Evolutionary conservation across 2,888 invertebrate genomes (phyloP).

Genomic region (Strigamia crassipes): DNA sequence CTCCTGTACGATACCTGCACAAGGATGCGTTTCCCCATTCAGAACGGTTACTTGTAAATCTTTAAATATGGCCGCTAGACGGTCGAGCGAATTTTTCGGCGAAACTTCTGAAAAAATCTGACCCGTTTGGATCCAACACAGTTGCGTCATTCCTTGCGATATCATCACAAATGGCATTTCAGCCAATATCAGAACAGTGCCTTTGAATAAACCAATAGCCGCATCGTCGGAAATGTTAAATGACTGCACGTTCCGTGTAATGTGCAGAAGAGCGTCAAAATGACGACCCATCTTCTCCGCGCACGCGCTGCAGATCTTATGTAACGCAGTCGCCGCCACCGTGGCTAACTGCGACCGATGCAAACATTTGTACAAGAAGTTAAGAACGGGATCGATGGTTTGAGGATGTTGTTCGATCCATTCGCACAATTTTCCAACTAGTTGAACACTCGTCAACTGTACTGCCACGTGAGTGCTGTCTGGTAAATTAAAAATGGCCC

Average conservation of each 20-base stretch:
- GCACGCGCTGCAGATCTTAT: conserved; percentile 83
- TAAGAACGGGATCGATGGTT: conserved; percentile 78
- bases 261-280: conserved; percentile 72
- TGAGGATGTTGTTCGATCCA: conserved; percentile 90
- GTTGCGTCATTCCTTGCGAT: conserved; percentile 71
- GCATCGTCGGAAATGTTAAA: conserved; percentile 82
- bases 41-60: conserved; percentile 55
- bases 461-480: conserved; percentile 82
- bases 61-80: conserved; percentile 81
- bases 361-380: conserved; percentile 75
- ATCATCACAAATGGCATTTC: conserved; percentile 55
- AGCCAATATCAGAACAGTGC: conserved; percentile 67
- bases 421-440: conserved; percentile 89
- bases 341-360: conserved; percentile 73
- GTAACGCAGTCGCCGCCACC: conserved; percentile 81
- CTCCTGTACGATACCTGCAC: conserved; percentile 65
- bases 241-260: conserved; percentile 73
- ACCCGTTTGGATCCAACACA: conserved; percentile 75
- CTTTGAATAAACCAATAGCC: conserved; percentile 74
- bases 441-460: conserved; percentile 80
- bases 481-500: conserved; percentile 84
- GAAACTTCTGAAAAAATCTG: conserved; percentile 65
- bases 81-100: conserved; percentile 90
- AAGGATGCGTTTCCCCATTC: conserved; percentile 70
- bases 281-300: conserved; percentile 76